Evolutionary conservation across 2,888 invertebrate genomes (phyloP), one percentile per base, ranked within the genome.

Genomic region (Brachyptera risi): DNA sequence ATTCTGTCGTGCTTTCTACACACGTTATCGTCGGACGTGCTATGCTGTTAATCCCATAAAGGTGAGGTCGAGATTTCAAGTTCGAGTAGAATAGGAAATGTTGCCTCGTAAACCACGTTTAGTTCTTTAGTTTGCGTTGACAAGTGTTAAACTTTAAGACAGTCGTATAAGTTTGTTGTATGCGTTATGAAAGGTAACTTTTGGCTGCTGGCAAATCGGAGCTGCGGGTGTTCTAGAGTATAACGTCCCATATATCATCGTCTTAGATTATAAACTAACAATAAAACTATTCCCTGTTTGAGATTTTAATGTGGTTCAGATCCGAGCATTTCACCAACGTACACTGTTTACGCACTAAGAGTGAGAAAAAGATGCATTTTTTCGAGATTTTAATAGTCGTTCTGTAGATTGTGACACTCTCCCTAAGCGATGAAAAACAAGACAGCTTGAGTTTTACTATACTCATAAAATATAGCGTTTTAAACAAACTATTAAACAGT

Each of bases 71-170:
- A 51, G 3, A 7, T 13, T n/a, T 5, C 42, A 27, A 27, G 17
- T 24, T 49, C 13, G 3, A 15, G 50, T 31, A 13, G 50, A 51
- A 42, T 42, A 17, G n/a, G n/a, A n/a, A n/a, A 51, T 51, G 56
- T 21, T 40, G 56, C 24, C 37, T 42, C 56, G 42, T 56, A 56
- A 56, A 51, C 27, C 17, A 56, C 24, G 38, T 26, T 56, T 23
- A 40, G 40, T 56, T 56, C 56, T 56, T 56, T 56, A 38, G 38
- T 42, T 56, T 56, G 56, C 56, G 56, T 56, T 56, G 56, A 56
- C 56, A 56, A 56, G 56, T 56, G 56, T 56, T 56, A 56, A 56
- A 56, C 24, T 56, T 56, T 56, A 56, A 37, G 56, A 40, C 56
- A 35, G 19, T 56, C 56, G 40, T 56, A 56, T 51, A 51, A 51